These are phyloP conservation scores for Scaptodrosophila lebanonensis DNA, from an alignment of 1,140 invertebrate species.

Conservation along the genomic window DNA sequence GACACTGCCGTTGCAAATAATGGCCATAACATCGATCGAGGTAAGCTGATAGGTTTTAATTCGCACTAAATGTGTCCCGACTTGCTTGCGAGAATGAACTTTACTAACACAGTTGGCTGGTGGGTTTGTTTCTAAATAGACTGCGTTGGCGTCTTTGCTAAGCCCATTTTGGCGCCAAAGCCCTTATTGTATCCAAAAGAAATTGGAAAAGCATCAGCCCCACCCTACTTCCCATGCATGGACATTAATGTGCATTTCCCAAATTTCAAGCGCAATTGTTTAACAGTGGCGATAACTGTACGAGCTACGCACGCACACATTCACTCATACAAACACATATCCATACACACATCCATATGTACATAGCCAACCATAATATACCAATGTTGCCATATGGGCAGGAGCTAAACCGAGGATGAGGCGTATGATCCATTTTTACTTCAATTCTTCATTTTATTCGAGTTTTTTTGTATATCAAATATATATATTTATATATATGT, in stretches of 20 bases:
- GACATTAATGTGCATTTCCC: too few relatives aligned
- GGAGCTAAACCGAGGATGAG: too few relatives aligned
- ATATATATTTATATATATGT: slow-evolving; percentile 8
- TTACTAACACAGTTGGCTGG: slow-evolving; percentile 34
- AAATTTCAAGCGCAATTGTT: slow-evolving; percentile 6
- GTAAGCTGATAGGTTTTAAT: slow-evolving; percentile 77
- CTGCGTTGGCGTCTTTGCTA: slow-evolving; percentile 62
- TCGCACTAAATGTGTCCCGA: slow-evolving; percentile 30
- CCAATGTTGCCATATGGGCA: too few relatives aligned
- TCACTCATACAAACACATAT: slow-evolving; percentile 6
- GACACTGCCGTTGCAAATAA: slow-evolving; percentile 84
- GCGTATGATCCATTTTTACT: slow-evolving; percentile 2
- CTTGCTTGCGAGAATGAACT: slow-evolving; percentile 30
- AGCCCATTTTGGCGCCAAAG: slow-evolving; percentile 10
- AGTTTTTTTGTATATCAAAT: slow-evolving; percentile 16
- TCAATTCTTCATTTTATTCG: neutral
- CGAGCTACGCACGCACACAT: slow-evolving; percentile 5
- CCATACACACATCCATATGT: too few relatives aligned
- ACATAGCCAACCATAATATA: too few relatives aligned
- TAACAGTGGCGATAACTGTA: slow-evolving; percentile 54
- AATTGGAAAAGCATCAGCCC: too few relatives aligned
- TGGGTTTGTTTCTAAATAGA: slow-evolving; percentile 54
- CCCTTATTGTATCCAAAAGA: too few relatives aligned
- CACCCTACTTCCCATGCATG: too few relatives aligned
- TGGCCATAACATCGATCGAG: slow-evolving; percentile 86